phyloP scores from a whole-genome alignment of 2,113 vertebrate species.

The Ancistrus triradiatus region DNA sequence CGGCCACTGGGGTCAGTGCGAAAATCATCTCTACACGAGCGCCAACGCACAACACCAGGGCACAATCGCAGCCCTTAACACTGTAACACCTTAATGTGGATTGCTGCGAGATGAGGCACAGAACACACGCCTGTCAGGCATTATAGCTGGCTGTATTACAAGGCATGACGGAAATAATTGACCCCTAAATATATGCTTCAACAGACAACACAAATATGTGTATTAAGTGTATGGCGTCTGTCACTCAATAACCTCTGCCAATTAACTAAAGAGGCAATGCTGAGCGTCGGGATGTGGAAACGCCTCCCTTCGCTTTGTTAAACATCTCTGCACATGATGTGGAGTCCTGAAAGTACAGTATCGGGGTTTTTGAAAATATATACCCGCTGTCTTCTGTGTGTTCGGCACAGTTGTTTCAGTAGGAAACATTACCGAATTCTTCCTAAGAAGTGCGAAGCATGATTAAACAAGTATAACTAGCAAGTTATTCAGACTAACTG shows the following conservation, averaged over 20 bases:
- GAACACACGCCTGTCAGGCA: conserved; percentile 47
- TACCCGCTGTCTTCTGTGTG: too few species aligned
- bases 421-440: too few species aligned
- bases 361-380: too few species aligned
- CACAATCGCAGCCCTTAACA: conserved; percentile 17
- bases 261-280: conserved; percentile 40
- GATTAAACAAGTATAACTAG: too few species aligned
- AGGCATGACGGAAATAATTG: conserved; percentile 61
- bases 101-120: conserved; percentile 37
- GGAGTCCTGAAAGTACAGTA: too few species aligned
- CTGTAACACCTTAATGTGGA: conserved; percentile 34
- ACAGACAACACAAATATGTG: not conserved
- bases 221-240: conserved; percentile 4
- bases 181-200: conserved; percentile 37
- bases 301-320: conserved; percentile 32
- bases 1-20: conserved; percentile 10
- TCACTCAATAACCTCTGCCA: conserved; percentile 46
- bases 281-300: conserved; percentile 30
- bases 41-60: conserved; percentile 16
- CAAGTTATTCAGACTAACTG: too few species aligned
- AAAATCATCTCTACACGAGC: conserved; percentile 34
- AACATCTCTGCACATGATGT: too few species aligned
- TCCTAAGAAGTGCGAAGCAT: too few species aligned
- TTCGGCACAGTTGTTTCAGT: too few species aligned
- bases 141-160: conserved; percentile 55